These are phyloP conservation scores for Octodonta nipae DNA, from an alignment of 2,888 invertebrate genomes.

Conservation along the genomic window DNA sequence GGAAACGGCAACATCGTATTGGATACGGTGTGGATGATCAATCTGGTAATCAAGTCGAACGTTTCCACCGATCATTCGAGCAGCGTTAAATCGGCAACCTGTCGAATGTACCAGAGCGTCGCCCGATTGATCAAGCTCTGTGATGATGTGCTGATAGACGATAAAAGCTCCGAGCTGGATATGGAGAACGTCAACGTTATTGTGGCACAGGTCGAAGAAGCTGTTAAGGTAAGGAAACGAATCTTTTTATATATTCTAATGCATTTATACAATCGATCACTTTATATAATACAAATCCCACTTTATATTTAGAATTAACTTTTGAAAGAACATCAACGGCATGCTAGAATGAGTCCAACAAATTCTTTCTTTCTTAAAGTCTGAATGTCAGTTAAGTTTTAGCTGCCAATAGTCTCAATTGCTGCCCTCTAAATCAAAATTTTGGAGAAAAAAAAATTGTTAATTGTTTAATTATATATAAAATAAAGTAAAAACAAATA, in stretches of 20 bases:
- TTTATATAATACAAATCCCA: not conserved
- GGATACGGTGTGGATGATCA: constrained; percentile 81
- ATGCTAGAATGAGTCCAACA: no score
- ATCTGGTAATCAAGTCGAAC: constrained; percentile 39
- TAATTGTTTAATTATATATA: no score
- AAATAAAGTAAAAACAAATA: no score
- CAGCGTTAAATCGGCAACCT: constrained; percentile 59
- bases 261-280: not conserved
- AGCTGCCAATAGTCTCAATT: no score
- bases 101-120: constrained; percentile 68
- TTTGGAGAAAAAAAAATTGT: no score
- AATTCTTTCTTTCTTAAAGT: no score
- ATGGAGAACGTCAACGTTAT: constrained; percentile 52
- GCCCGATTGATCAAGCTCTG: constrained; percentile 79
- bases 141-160: constrained; percentile 72
- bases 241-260: not conserved
- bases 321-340: no score
- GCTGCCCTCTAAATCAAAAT: no score
- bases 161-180: constrained; percentile 52
- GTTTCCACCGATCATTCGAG: constrained; percentile 42
- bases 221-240: constrained; percentile 46
- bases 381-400: no score
- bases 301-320: not conserved
- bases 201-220: constrained; percentile 56
- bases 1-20: constrained; percentile 87